A percentile compares a stretch with the other conserved stretches of the same genome.
Conservation (phyloP, 1,140 invertebrate species). For the Augochlora pura region DNA sequence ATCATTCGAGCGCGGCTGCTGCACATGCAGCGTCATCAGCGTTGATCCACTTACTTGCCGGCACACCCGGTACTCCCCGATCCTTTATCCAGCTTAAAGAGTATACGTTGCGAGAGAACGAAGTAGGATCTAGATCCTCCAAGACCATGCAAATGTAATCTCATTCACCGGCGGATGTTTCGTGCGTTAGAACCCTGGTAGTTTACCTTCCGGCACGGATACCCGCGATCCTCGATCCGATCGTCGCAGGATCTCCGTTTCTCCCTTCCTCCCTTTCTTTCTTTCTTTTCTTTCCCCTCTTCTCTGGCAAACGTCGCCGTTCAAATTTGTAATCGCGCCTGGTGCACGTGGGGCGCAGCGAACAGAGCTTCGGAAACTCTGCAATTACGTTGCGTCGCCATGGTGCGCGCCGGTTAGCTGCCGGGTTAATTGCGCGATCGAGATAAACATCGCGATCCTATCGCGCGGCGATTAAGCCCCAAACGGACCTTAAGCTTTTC, state of each 20-base stretch:
- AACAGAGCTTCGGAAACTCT: slow-evolving; percentile 13
- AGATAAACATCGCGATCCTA: slow-evolving; percentile 51
- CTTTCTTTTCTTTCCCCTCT: no score
- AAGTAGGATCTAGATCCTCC: slow-evolving; percentile 13
- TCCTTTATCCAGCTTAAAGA: background rate
- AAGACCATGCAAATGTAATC: background rate
- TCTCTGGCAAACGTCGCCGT: background rate
- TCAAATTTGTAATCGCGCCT: slow-evolving; percentile 14
- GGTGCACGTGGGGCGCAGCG: background rate
- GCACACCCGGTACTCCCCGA: background rate
- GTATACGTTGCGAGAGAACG: background rate
- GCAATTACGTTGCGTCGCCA: slow-evolving; percentile 30
- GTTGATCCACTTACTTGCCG: background rate
- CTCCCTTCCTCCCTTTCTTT: no score
- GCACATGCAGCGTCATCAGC: no score
- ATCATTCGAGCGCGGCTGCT: no score
- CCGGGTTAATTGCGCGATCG: slow-evolving; percentile 47
- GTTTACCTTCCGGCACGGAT: background rate
- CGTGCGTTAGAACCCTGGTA: background rate
- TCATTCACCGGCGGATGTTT: slow-evolving; percentile 21
- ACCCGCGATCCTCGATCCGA: slow-evolving; percentile 1
- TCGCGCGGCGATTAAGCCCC: slow-evolving; percentile 34
- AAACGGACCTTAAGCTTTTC: slow-evolving; percentile 45
- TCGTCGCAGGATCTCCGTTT: background rate
- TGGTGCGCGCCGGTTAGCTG: slow-evolving; percentile 1